Base-by-base conservation (phyloP, 2,113 vertebrate genomes). In the Elachura formosa region DNA sequence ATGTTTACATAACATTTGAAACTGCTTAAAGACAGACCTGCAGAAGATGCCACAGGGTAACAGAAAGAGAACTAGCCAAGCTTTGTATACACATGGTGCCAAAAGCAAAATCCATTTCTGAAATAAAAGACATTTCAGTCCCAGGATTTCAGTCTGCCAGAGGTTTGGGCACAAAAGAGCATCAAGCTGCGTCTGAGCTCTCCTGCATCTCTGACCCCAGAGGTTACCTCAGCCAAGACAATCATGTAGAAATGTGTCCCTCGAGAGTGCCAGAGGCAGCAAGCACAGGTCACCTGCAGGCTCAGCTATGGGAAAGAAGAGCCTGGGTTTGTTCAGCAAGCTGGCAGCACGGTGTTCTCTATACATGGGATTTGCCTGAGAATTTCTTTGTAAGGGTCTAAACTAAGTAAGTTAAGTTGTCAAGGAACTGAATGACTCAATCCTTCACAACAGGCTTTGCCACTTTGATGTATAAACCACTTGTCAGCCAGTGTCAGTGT, bases 251-350 rank as follows among this genome's bases (percentile, higher is more conserved):
- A 24, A 17, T n/a, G 1, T 11, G 6, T 21, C 34, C 41, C 31
- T 66, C 8, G 6, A 18, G 45, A 90, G 33, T 1, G 4, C 12
- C 0, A 68, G 22, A 62, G 29, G n/a, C 56, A 67, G 46, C 61
- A 85, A 71, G 51, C 21, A 74, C 10, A 43, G 56, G 33, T 4
- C 7, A 6, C 29, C 45, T 34, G 28, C 38, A 81, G 23, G 55
- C 38, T 71, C 74, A 82, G n/a, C 38, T 14, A 2, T 11, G n/a
- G 12, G 41, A 61, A 73, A 46, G 28, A 55, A 78, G n/a, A 74
- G 7, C 3, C 11, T 0, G 9, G 7, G n/a, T 6, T 2, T 69
- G 19, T 22, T 43, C 1, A 0, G 31, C 41, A 36, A 21, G 36
- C 20, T 14, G 5, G 15, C 24, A 84, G 73, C 14, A 54, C 5